Evolutionary conservation across 2,113 vertebrate genomes (phyloP).

Genomic region (Pyrgilauda ruficollis): DNA sequence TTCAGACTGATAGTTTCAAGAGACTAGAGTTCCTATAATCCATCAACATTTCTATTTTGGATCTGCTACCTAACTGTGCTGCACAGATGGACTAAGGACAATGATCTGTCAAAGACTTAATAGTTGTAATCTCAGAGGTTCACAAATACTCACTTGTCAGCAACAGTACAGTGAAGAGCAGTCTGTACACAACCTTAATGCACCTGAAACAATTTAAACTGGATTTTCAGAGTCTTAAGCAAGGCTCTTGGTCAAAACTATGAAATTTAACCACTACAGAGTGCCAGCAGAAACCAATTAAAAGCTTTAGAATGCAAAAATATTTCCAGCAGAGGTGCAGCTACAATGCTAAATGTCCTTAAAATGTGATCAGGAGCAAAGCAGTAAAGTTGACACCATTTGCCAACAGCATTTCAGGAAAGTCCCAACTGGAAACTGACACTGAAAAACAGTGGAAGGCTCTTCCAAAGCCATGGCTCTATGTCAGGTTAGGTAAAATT

Average conservation of each 20-base stretch:
- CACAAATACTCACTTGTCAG: not conserved
- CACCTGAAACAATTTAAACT: not conserved
- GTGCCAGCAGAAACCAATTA: not conserved
- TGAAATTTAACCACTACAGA: not conserved
- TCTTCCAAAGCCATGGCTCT: not conserved
- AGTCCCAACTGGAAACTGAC: not conserved
- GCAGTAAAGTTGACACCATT: not conserved
- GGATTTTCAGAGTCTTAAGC: not conserved
- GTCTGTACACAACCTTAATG: not conserved
- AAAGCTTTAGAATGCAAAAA: not conserved
- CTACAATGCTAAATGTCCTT: not conserved
- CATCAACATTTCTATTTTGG: not conserved
- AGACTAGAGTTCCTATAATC: not conserved
- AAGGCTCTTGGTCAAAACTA: not conserved
- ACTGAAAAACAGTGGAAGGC: not conserved
- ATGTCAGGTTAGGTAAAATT: not conserved
- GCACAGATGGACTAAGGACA: not conserved
- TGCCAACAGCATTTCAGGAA: not conserved
- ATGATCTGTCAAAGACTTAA: not conserved
- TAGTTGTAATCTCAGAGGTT: not conserved
- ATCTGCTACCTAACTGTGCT: not conserved
- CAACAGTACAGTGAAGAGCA: not conserved
- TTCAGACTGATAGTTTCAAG: not conserved
- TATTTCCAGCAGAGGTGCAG: not conserved
- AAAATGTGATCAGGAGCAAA: accelerated